These are phyloP conservation scores for Temnothorax longispinosus DNA, from an alignment of 1,140 invertebrate genomes.

Conservation along the genomic window DNA sequence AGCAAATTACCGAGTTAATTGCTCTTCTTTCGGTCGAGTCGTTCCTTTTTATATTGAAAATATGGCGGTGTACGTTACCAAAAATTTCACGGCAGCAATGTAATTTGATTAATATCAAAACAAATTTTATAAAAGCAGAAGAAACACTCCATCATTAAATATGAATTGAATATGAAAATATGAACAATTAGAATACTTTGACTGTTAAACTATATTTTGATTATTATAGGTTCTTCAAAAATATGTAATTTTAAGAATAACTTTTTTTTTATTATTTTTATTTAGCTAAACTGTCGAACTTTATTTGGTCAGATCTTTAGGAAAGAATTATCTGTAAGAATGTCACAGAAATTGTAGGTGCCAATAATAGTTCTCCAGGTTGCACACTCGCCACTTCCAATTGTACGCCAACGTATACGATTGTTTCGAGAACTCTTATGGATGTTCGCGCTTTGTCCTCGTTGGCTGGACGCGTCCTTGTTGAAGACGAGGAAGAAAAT, in stretches of 20 bases:
- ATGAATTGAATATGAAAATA: background rate
- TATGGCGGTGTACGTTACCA: background rate
- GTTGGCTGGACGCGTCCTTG: conserved; percentile 33
- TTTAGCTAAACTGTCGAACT: background rate
- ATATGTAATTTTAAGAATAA: background rate
- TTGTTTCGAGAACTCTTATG: conserved; percentile 60
- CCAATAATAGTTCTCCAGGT: conserved; percentile 39
- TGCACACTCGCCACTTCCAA: conserved; percentile 6
- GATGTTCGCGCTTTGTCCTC: conserved; percentile 20
- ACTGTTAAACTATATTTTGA: background rate
- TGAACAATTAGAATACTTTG: background rate
- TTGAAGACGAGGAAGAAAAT: conserved; percentile 68
- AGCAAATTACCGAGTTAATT: conserved; percentile 43
- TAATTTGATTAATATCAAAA: background rate
- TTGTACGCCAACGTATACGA: conserved; percentile 22
- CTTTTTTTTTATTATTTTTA: background rate
- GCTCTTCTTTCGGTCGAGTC: background rate
- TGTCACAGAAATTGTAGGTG: conserved; percentile 22
- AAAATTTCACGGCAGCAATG: background rate
- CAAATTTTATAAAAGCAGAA: background rate
- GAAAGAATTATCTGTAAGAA: conserved; percentile 6
- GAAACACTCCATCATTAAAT: background rate
- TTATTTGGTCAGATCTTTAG: background rate
- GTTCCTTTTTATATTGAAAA: background rate
- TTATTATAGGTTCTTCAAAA: background rate